Percentiles rank a stretch among this genome's conserved stretches.
phyloP scores from a whole-genome alignment of 2,888 invertebrate species.

The Tetranychus truncatus region DNA sequence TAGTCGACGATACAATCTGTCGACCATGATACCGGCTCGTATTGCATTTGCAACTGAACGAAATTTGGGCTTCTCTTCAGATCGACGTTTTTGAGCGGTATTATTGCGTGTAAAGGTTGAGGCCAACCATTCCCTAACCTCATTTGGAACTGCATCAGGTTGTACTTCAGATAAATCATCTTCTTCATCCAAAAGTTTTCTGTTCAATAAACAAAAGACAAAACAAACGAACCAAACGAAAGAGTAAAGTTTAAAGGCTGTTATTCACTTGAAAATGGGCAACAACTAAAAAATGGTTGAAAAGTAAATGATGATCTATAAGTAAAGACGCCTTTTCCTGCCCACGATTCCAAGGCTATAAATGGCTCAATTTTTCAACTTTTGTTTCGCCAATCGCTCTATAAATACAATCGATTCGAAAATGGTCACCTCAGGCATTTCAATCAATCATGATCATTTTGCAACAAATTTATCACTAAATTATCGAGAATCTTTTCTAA shows the following conservation, averaged over 20 bases:
- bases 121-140: slow-evolving; percentile 88
- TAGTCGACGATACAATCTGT: slow-evolving; percentile 62
- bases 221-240: background rate
- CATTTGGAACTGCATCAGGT: slow-evolving; percentile 85
- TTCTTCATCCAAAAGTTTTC: slow-evolving; percentile 42
- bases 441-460: too few relatives aligned
- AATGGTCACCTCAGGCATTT: too few relatives aligned
- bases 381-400: too few relatives aligned
- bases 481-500: too few relatives aligned
- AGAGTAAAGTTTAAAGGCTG: background rate
- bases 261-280: too few relatives aligned
- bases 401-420: too few relatives aligned
- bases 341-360: too few relatives aligned
- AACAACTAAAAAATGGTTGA: background rate
- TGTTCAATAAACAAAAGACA: background rate
- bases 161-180: slow-evolving; percentile 89
- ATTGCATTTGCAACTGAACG: slow-evolving; percentile 89
- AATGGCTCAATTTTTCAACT: too few relatives aligned
- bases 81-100: slow-evolving; percentile 54
- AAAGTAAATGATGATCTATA: background rate
- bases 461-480: too few relatives aligned
- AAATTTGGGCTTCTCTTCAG: slow-evolving; percentile 50
- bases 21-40: slow-evolving; percentile 86
- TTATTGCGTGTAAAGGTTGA: slow-evolving; percentile 82
- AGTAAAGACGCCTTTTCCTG: too few relatives aligned